Evolutionary conservation across 2,797 vertebrate genomes (phyloP).

Genomic region (Xyrichtys novacula): DNA sequence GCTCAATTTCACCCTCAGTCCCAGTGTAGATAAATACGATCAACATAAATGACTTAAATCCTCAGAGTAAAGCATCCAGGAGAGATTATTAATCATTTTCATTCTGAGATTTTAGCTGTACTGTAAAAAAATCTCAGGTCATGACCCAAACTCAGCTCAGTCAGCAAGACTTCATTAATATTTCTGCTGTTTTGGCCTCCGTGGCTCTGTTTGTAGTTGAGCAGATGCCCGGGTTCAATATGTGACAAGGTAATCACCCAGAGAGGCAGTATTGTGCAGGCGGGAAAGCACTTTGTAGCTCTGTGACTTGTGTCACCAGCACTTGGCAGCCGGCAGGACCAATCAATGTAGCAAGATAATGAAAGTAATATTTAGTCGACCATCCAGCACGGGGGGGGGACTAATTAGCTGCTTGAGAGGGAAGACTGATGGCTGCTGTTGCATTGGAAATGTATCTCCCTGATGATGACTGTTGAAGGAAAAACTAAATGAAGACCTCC

Average conservation of each 20-base stretch:
- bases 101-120: background rate
- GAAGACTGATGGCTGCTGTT: slow-evolving; percentile 39
- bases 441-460: slow-evolving; percentile 26
- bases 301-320: slow-evolving; percentile 52
- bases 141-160: background rate
- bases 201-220: slow-evolving; percentile 18
- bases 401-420: slow-evolving; percentile 65
- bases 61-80: background rate
- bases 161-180: slow-evolving; percentile 25
- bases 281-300: slow-evolving; percentile 38
- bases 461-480: slow-evolving; percentile 39
- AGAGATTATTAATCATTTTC: background rate
- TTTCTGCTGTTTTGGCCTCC: slow-evolving; percentile 7
- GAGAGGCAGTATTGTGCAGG: slow-evolving; percentile 16
- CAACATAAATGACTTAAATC: background rate
- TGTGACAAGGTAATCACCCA: slow-evolving; percentile 34
- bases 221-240: slow-evolving; percentile 29
- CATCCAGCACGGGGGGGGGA: slow-evolving; percentile 42
- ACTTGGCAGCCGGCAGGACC: slow-evolving; percentile 48
- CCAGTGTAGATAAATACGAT: background rate
- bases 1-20: background rate
- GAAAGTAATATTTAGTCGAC: slow-evolving; percentile 69
- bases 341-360: slow-evolving; percentile 64
- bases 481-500: slow-evolving; percentile 54
- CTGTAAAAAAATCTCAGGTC: background rate